Evolutionary conservation across 2,113 vertebrate species (phyloP).

Genomic region (Numida meleagris): DNA sequence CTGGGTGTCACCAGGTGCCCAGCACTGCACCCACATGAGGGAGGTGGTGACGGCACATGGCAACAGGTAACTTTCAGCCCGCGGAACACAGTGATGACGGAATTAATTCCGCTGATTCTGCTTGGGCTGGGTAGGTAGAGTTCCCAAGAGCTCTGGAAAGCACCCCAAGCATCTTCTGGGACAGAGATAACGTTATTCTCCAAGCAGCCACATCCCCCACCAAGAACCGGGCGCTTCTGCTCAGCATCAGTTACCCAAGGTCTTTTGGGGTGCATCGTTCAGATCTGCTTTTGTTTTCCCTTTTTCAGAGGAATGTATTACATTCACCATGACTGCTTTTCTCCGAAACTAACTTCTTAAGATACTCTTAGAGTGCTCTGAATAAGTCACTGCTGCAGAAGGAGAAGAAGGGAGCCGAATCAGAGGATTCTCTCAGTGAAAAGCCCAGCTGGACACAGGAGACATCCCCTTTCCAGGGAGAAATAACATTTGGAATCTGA

Average conservation of each 20-base stretch:
- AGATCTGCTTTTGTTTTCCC: not conserved
- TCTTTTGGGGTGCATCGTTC: not conserved
- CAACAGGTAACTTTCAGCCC: not conserved
- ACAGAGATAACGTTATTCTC: not conserved
- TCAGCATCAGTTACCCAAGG: not conserved
- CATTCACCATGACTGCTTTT: accelerated
- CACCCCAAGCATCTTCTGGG: not conserved
- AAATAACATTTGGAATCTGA: not conserved
- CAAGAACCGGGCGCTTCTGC: not conserved
- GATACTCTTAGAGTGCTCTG: not conserved
- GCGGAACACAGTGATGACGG: not conserved
- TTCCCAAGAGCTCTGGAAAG: not conserved
- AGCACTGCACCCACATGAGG: not conserved
- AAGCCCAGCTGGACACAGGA: accelerated
- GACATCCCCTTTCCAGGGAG: not conserved
- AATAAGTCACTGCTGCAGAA: not conserved
- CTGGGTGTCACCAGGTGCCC: too few species aligned
- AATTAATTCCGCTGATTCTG: not conserved
- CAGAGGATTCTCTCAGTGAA: not conserved
- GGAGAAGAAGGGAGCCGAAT: not conserved
- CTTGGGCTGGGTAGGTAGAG: not conserved
- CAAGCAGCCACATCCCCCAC: not conserved
- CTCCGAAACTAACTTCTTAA: not conserved
- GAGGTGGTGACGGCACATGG: accelerated
- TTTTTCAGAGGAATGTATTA: not conserved